Evolutionary conservation across 2,113 vertebrate species (phyloP).

Genomic region (Pachycephala philippinensis): DNA sequence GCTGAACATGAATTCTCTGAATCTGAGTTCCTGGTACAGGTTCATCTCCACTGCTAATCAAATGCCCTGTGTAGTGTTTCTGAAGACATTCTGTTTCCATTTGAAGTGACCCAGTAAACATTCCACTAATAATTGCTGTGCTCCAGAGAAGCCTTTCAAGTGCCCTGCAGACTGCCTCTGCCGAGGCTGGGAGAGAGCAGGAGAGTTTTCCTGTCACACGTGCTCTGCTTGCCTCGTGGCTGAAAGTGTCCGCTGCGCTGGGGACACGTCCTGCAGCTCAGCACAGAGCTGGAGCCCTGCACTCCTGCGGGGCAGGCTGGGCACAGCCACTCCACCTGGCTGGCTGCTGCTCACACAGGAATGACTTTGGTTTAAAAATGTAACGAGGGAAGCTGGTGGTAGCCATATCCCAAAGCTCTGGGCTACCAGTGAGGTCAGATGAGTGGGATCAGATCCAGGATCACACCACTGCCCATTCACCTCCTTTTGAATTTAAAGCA

Average conservation of each 20-base stretch:
- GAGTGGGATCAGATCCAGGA: not conserved
- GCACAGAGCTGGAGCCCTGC: not conserved
- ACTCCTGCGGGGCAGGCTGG: not conserved
- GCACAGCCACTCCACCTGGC: fast-evolving
- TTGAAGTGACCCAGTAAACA: not conserved
- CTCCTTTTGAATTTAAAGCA: not conserved
- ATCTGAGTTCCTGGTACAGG: not conserved
- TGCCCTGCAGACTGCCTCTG: not conserved
- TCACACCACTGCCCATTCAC: not conserved
- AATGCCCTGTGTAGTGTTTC: not conserved
- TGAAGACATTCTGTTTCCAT: not conserved
- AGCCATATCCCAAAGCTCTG: not conserved
- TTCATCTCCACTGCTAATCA: not conserved
- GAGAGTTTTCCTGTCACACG: not conserved
- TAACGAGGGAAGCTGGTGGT: not conserved
- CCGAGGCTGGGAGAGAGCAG: fast-evolving
- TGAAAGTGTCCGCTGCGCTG: fast-evolving
- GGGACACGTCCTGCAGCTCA: fast-evolving
- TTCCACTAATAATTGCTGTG: not conserved
- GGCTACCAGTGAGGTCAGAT: not conserved
- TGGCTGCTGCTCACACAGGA: not conserved
- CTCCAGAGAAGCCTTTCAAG: not conserved
- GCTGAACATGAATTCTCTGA: not conserved
- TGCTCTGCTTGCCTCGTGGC: not conserved
- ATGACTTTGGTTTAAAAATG: fast-evolving